Evolutionary conservation across 2,888 invertebrate species (phyloP).

Genomic region (Tineola bisselliella): DNA sequence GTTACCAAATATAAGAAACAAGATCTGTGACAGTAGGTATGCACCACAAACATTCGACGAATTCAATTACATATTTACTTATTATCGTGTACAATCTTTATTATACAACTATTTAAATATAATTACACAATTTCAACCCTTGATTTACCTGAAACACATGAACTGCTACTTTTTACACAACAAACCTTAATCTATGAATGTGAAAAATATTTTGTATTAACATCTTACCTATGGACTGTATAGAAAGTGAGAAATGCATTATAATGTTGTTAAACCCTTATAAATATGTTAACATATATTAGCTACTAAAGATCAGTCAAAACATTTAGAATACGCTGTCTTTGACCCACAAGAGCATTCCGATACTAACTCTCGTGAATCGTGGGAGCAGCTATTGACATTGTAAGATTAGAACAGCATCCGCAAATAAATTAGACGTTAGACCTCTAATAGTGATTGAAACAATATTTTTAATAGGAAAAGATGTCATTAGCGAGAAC

Average conservation of each 20-base stretch:
- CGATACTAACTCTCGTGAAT: not conserved
- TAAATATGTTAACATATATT: slow-evolving; percentile 61
- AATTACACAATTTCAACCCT: slow-evolving; percentile 55
- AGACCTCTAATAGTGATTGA: not conserved
- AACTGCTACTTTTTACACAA: slow-evolving; percentile 60
- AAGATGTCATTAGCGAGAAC: slow-evolving; percentile 28
- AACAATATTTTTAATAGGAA: not conserved
- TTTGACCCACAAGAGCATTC: not conserved
- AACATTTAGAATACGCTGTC: slow-evolving; percentile 37
- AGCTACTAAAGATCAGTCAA: slow-evolving; percentile 61
- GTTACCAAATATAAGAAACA: not conserved
- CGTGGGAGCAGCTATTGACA: not conserved
- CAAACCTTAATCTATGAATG: slow-evolving; percentile 62
- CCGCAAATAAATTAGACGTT: slow-evolving; percentile 1
- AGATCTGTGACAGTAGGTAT: slow-evolving; percentile 50
- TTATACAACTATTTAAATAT: slow-evolving; percentile 36
- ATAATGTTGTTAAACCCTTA: slow-evolving; percentile 61
- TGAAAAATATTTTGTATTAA: slow-evolving; percentile 63
- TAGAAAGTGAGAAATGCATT: slow-evolving; percentile 67
- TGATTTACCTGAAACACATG: slow-evolving; percentile 54
- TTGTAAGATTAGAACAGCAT: slow-evolving; percentile 2
- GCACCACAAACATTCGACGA: slow-evolving; percentile 59
- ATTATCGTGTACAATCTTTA: too few species aligned
- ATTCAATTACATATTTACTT: slow-evolving; percentile 63
- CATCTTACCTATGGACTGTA: slow-evolving; percentile 62